Percentiles rank a stretch among this genome's conserved stretches.
Conservation (phyloP, 2,888 invertebrate species). For the Coelopa pilipes region DNA sequence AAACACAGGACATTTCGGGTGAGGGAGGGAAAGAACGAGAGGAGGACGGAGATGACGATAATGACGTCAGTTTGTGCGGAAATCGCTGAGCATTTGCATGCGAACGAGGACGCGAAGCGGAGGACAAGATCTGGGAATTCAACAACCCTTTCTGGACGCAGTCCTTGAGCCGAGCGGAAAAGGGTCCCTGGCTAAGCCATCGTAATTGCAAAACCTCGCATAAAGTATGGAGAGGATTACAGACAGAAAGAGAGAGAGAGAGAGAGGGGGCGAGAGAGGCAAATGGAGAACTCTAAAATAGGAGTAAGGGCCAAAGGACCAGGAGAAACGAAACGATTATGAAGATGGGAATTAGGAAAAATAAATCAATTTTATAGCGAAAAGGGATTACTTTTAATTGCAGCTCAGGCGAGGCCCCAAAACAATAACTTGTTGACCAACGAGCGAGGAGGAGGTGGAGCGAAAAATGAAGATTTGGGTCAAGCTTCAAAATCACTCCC, state of each 20-base stretch:
- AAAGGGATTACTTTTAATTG: slow-evolving; percentile 10
- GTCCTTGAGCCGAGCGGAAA: not conserved
- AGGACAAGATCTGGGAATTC: not conserved
- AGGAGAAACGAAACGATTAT: not conserved
- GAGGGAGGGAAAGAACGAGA: not conserved
- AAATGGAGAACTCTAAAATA: too few relatives aligned
- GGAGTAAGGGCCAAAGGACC: not conserved
- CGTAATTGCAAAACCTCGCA: not conserved
- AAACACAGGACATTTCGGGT: not conserved
- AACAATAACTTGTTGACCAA: not conserved
- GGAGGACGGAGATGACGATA: not conserved
- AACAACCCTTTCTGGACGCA: slow-evolving; percentile 4
- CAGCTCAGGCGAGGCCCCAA: not conserved
- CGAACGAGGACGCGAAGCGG: too few relatives aligned
- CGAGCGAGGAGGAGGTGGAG: too few relatives aligned
- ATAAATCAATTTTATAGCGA: slow-evolving; percentile 10
- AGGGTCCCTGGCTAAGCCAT: not conserved
- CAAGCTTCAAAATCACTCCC: not conserved
- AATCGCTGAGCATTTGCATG: not conserved
- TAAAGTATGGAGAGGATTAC: not conserved
- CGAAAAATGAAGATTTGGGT: not conserved
- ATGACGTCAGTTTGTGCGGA: not conserved
- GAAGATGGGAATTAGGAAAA: not conserved
- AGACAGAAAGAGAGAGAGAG: not conserved
- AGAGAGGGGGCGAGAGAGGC: not conserved